These are phyloP conservation scores for Hypanus sabinus DNA, from an alignment of 2,113 vertebrate genomes.

Conservation along the genomic window DNA sequence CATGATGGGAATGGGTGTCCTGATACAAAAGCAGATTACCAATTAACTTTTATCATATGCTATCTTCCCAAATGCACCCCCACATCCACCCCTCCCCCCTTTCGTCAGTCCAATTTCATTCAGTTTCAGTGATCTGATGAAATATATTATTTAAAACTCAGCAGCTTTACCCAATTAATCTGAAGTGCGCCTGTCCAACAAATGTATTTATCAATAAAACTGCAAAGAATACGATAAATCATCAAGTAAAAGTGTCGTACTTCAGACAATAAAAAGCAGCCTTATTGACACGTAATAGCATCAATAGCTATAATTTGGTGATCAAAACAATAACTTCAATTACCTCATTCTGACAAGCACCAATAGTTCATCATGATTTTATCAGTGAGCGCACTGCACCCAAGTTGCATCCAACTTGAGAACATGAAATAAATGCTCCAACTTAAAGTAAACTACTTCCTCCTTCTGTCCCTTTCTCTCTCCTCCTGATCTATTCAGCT, in stretches of 20 bases:
- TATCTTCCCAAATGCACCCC: not conserved
- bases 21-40: not conserved
- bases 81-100: not conserved
- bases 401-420: not conserved
- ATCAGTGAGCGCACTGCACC: not conserved
- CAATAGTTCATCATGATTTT: not conserved
- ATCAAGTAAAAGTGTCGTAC: slow-evolving; percentile 9
- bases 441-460: no score
- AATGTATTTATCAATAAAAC: slow-evolving; percentile 36
- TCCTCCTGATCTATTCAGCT: no score
- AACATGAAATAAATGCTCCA: not conserved
- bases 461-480: no score
- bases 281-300: not conserved
- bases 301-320: slow-evolving; percentile 12
- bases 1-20: slow-evolving; percentile 24
- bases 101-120: not conserved
- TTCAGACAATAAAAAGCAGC: not conserved
- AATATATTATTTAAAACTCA: slow-evolving; percentile 37
- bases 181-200: not conserved
- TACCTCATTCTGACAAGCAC: slow-evolving; percentile 5
- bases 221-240: slow-evolving; percentile 22
- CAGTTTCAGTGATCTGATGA: not conserved
- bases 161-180: slow-evolving; percentile 8
- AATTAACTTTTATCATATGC: slow-evolving; percentile 27
- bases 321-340: slow-evolving; percentile 34